These are phyloP conservation scores for Ataeniobius toweri DNA, from an alignment of 2,797 vertebrate genomes.

Conservation along the genomic window DNA sequence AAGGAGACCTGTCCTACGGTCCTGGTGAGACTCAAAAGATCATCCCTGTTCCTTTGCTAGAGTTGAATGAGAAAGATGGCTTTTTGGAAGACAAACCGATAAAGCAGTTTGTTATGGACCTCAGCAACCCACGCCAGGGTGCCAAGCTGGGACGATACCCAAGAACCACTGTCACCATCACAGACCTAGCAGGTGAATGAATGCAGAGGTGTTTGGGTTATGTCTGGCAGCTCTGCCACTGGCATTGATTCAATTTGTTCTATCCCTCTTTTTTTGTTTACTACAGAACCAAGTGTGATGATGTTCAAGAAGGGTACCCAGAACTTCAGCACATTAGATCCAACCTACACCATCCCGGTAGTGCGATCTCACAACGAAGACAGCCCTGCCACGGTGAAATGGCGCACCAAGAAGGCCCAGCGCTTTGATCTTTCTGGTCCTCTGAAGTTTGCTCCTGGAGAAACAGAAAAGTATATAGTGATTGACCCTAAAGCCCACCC, in stretches of 20 bases:
- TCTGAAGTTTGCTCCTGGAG: slow-evolving; percentile 78
- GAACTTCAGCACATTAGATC: slow-evolving; percentile 68
- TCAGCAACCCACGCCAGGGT: slow-evolving; percentile 89
- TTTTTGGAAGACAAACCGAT: slow-evolving; percentile 86
- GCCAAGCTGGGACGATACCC: slow-evolving; percentile 90
- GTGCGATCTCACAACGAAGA: slow-evolving; percentile 74
- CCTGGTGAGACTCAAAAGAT: slow-evolving; percentile 89
- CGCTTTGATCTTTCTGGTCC: slow-evolving; percentile 67
- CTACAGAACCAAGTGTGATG: slow-evolving; percentile 75
- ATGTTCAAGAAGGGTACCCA: slow-evolving; percentile 80
- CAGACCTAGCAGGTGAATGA: slow-evolving; percentile 83
- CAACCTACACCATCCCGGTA: slow-evolving; percentile 78
- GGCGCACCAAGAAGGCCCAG: slow-evolving; percentile 77
- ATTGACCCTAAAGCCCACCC: slow-evolving; percentile 65
- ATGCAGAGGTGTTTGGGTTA: not conserved
- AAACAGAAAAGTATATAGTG: slow-evolving; percentile 77
- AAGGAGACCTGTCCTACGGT: slow-evolving; percentile 89
- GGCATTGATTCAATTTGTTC: slow-evolving; percentile 51
- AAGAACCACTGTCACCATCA: slow-evolving; percentile 87
- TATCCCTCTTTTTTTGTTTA: slow-evolving; percentile 11
- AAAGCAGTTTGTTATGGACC: slow-evolving; percentile 91
- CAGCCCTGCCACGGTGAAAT: slow-evolving; percentile 68
- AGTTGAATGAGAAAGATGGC: slow-evolving; percentile 85
- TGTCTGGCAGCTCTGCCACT: not conserved
- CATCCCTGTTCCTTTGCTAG: slow-evolving; percentile 88